A percentile compares a stretch with the other conserved stretches of the same genome.
phyloP scores from a whole-genome alignment of 2,797 vertebrate species.

The Urophycis tenuis region DNA sequence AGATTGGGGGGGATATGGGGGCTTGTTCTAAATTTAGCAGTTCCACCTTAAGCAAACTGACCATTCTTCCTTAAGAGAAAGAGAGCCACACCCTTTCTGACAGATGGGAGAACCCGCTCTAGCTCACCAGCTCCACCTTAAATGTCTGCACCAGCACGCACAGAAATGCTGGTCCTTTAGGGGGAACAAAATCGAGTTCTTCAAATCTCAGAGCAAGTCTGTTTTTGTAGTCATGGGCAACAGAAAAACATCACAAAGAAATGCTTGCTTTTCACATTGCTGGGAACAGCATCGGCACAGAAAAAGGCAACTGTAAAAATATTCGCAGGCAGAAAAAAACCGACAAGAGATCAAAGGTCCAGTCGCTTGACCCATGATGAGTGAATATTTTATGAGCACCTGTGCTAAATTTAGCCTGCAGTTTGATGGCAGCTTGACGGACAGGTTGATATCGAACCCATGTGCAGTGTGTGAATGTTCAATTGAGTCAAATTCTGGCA shows the following conservation, averaged over 20 bases:
- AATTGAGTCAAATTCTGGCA: neutral
- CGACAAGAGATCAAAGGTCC: slow-evolving; percentile 47
- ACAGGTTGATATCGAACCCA: slow-evolving; percentile 26
- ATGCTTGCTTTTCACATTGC: neutral
- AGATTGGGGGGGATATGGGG: neutral
- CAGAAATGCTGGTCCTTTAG: neutral
- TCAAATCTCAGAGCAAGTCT: neutral
- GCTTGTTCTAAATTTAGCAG: slow-evolving; percentile 7
- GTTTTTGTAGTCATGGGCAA: neutral
- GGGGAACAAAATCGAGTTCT: neutral
- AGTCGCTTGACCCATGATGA: slow-evolving; percentile 38
- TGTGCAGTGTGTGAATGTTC: slow-evolving; percentile 3
- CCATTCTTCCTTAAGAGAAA: slow-evolving; percentile 33
- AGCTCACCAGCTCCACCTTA: slow-evolving; percentile 32
- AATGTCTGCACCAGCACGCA: slow-evolving; percentile 26
- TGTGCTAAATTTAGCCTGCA: slow-evolving; percentile 56
- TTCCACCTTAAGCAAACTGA: slow-evolving; percentile 32
- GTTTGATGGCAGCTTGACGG: slow-evolving; percentile 25
- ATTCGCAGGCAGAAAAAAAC: slow-evolving; percentile 15
- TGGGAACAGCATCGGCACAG: neutral
- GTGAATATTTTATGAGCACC: slow-evolving; percentile 66
- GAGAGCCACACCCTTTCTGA: slow-evolving; percentile 35
- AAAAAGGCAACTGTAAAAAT: neutral
- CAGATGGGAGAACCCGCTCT: slow-evolving; percentile 32
- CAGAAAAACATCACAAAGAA: neutral